phyloP scores from a whole-genome alignment of 30 jellyfish, hydroid and myxozoan genomes.

The Clytia hemisphaerica region DNA sequence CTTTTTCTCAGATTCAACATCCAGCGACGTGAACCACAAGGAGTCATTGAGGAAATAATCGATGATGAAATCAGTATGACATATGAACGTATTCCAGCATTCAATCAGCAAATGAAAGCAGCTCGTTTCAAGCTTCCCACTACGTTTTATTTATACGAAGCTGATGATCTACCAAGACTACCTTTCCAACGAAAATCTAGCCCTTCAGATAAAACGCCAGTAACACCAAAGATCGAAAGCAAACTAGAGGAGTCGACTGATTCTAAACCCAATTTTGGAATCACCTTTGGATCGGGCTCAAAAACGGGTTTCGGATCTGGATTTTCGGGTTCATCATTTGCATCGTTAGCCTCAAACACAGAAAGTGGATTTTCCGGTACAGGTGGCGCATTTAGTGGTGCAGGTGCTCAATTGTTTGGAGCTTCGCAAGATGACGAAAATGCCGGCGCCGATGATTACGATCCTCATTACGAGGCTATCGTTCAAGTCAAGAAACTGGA shows the following conservation, averaged over 20 bases:
- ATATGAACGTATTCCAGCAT: constrained; percentile 51
- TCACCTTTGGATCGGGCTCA: constrained; percentile 3
- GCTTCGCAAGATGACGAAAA: neutral
- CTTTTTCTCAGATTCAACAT: too few relatives aligned
- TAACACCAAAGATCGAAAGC: neutral
- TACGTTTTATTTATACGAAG: constrained; percentile 40
- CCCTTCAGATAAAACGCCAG: neutral
- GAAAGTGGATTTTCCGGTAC: constrained; percentile 19
- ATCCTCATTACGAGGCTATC: constrained; percentile 36
- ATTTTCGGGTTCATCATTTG: constrained; percentile 9
- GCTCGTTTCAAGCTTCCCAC: constrained; percentile 65
- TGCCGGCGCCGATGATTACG: constrained; percentile 21
- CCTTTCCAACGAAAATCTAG: neutral
- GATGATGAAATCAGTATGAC: constrained; percentile 69
- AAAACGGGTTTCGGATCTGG: neutral
- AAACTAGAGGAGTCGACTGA: neutral
- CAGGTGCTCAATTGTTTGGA: constrained; percentile 34
- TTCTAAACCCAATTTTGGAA: neutral
- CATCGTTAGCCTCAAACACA: constrained; percentile 7
- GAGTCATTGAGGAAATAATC: constrained; percentile 43
- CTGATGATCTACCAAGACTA: too few relatives aligned
- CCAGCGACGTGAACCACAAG: too few relatives aligned
- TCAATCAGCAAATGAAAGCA: constrained; percentile 67
- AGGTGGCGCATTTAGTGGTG: constrained; percentile 26
- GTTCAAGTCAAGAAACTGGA: constrained; percentile 28